phyloP scores from a whole-genome alignment of 2,888 invertebrate genomes.

The Ichneumoninae sp. region DNA sequence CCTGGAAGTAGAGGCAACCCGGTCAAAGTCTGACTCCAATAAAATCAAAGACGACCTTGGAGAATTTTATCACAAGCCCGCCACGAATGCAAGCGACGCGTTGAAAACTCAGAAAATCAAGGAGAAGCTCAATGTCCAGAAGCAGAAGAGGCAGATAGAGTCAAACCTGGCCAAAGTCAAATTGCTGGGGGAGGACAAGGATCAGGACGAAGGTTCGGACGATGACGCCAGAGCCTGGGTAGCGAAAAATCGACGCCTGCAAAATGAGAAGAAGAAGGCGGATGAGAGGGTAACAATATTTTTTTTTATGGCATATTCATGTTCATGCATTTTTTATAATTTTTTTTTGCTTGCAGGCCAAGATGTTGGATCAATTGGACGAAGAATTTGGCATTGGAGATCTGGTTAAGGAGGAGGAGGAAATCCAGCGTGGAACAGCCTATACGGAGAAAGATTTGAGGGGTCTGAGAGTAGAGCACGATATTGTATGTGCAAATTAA shows the following conservation, averaged over 20 bases:
- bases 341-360: conserved; percentile 87
- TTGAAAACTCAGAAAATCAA: conserved; percentile 92
- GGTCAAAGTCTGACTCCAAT: conserved; percentile 77
- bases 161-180: conserved; percentile 87
- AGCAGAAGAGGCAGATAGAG: conserved; percentile 92
- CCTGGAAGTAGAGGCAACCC: conserved; percentile 87
- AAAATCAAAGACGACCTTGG: conserved; percentile 87
- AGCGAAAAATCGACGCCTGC: conserved; percentile 90
- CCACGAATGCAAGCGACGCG: conserved; percentile 90
- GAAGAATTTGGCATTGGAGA: conserved; percentile 96
- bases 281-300: conserved; percentile 89
- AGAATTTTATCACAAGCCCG: conserved; percentile 95
- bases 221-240: conserved; percentile 94
- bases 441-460: conserved; percentile 90
- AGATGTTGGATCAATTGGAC: conserved; percentile 97
- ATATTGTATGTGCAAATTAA: conserved; percentile 84
- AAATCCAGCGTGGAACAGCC: conserved; percentile 86
- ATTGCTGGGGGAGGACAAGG: conserved; percentile 87
- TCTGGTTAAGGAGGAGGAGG: conserved; percentile 92
- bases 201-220: conserved; percentile 86
- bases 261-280: conserved; percentile 93
- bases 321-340: background rate
- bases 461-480: conserved; percentile 95
- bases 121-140: conserved; percentile 90
- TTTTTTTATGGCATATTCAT: background rate